Conservation (phyloP, 2,888 invertebrate species). For the Lasius platythorax region DNA sequence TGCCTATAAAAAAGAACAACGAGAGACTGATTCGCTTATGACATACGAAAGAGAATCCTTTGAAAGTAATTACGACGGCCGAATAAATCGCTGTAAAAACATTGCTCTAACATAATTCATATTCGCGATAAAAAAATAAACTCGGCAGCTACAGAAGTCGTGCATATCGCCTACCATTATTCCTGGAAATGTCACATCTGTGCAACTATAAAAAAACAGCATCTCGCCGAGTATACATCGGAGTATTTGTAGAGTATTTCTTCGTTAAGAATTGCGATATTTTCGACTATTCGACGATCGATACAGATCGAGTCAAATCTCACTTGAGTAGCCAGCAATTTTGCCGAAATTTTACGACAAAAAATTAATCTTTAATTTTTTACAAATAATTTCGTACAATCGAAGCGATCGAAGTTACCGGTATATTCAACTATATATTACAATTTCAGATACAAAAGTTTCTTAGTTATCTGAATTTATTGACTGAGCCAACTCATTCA, state of each 20-base stretch:
- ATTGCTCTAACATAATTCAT: background rate
- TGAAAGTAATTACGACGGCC: conserved; percentile 6
- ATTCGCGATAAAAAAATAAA: conserved; percentile 3
- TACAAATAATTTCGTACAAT: background rate
- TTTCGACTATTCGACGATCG: background rate
- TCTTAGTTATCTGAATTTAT: background rate
- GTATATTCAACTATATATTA: background rate
- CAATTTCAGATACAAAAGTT: background rate
- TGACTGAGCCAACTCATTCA: background rate
- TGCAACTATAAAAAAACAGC: conserved; percentile 15
- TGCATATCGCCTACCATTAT: conserved; percentile 24
- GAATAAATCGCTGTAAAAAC: conserved; percentile 38
- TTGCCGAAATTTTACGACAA: background rate
- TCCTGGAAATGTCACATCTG: conserved; percentile 11
- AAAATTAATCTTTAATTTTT: background rate
- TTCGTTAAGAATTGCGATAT: background rate
- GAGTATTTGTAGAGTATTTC: background rate
- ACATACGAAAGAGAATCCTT: conserved; percentile 1
- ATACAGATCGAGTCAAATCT: background rate
- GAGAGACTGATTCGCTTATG: background rate
- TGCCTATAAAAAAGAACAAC: background rate
- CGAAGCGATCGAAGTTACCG: background rate
- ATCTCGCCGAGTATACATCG: background rate
- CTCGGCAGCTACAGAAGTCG: background rate
- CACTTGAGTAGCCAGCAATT: background rate